phyloP scores from a whole-genome alignment of 2,113 vertebrate species.

The Bungarus multicinctus region DNA sequence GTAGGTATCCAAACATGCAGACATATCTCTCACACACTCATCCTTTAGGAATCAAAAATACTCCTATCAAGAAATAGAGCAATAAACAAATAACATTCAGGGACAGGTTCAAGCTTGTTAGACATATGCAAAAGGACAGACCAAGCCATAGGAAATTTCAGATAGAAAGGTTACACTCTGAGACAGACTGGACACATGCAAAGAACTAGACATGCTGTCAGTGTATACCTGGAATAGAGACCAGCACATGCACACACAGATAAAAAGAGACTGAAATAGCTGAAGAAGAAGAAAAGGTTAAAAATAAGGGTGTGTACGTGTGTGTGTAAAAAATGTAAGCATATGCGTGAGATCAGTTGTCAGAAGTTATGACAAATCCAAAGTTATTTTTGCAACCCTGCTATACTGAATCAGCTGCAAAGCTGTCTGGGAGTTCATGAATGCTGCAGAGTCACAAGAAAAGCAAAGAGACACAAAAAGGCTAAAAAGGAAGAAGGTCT shows the following conservation, averaged over 20 bases:
- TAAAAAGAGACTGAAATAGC: conserved; percentile 57
- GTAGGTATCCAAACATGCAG: not conserved
- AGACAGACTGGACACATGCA: conserved; percentile 40
- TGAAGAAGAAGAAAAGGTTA: conserved; percentile 67
- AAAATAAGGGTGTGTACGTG: conserved; percentile 46
- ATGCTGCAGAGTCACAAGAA: conserved; percentile 34
- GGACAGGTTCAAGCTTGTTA: not conserved
- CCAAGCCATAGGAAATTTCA: not conserved
- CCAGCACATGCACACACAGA: conserved; percentile 22
- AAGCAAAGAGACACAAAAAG: conserved; percentile 30
- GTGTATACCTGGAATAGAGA: not conserved
- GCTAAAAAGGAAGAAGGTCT: conserved; percentile 33
- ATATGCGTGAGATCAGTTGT: conserved; percentile 25
- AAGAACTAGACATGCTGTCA: not conserved
- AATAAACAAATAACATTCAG: not conserved
- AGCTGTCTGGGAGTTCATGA: conserved; percentile 57
- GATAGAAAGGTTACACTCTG: not conserved
- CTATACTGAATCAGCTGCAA: conserved; percentile 41
- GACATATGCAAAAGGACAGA: conserved; percentile 28
- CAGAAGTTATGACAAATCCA: conserved; percentile 41
- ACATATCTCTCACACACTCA: not conserved
- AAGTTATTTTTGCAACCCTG: conserved; percentile 54
- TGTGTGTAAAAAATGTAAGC: conserved; percentile 27
- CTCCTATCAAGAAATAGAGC: not conserved
- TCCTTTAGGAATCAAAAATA: not conserved